Conservation (phyloP, 2,888 invertebrate species). For the Dromius quadrimaculatus region DNA sequence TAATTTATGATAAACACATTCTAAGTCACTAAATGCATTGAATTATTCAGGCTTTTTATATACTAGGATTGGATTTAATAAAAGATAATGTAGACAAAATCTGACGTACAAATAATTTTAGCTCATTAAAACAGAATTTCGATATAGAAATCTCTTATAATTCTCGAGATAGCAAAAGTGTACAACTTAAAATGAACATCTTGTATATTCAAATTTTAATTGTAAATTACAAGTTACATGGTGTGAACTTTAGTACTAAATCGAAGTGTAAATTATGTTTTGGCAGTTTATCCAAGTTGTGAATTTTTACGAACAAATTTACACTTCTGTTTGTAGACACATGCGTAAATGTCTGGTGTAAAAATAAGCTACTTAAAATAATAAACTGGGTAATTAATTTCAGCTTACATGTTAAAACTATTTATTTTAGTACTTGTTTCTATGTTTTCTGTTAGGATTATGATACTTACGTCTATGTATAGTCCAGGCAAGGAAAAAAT, state of each 20-base stretch:
- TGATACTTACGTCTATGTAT: slow-evolving; percentile 76
- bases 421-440: slow-evolving; percentile 26
- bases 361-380: slow-evolving; percentile 36
- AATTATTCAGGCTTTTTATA: too few species aligned
- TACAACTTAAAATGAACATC: too few species aligned
- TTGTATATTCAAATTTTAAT: too few species aligned
- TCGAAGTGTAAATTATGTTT: not conserved
- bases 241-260: not conserved
- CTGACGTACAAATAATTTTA: too few species aligned
- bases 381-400: slow-evolving; percentile 25
- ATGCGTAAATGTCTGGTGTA: slow-evolving; percentile 2
- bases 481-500: slow-evolving; percentile 76
- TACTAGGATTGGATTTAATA: too few species aligned
- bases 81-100: too few species aligned
- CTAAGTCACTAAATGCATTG: too few species aligned
- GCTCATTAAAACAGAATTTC: too few species aligned
- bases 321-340: slow-evolving; percentile 1
- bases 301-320: not conserved
- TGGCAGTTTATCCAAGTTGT: slow-evolving; percentile 1
- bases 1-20: not conserved
- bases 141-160: too few species aligned
- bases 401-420: slow-evolving; percentile 23
- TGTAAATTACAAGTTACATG: too few species aligned
- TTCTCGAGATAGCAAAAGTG: too few species aligned
- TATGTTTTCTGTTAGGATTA: too few species aligned